Evolutionary conservation across 2,888 invertebrate species (phyloP).

Genomic region (Invenusta paracnida): DNA sequence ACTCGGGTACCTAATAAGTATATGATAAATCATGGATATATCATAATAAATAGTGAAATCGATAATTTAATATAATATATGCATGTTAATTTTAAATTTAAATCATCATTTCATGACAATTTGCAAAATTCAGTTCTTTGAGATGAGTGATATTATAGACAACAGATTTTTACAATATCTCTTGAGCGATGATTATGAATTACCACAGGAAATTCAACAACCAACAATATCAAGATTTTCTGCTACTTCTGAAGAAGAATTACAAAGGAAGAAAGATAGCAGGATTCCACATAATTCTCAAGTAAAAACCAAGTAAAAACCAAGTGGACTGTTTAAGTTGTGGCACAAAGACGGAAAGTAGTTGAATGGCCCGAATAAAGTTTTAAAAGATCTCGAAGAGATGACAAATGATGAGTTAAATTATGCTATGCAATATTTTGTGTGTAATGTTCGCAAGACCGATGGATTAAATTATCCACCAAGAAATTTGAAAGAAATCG

Average conservation of each 20-base stretch:
- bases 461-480: not conserved
- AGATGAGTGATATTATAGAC: not conserved
- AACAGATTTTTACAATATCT: not conserved
- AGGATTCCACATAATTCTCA: not conserved
- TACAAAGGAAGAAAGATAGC: not conserved
- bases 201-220: not conserved
- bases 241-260: not conserved
- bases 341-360: not conserved
- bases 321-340: not conserved
- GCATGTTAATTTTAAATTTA: too few species aligned
- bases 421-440: not conserved
- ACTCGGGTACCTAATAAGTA: too few species aligned
- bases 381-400: not conserved
- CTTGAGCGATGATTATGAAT: not conserved
- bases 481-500: not conserved
- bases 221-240: not conserved
- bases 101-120: too few species aligned
- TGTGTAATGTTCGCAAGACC: not conserved
- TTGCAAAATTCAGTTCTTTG: not conserved
- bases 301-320: not conserved
- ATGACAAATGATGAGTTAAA: not conserved
- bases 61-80: too few species aligned
- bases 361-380: too few species aligned
- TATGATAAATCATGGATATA: too few species aligned
- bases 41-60: too few species aligned